Percentiles rank a stretch among this genome's conserved stretches.
Conservation (phyloP, 1,140 invertebrate genomes). For the Eueides isabella region DNA sequence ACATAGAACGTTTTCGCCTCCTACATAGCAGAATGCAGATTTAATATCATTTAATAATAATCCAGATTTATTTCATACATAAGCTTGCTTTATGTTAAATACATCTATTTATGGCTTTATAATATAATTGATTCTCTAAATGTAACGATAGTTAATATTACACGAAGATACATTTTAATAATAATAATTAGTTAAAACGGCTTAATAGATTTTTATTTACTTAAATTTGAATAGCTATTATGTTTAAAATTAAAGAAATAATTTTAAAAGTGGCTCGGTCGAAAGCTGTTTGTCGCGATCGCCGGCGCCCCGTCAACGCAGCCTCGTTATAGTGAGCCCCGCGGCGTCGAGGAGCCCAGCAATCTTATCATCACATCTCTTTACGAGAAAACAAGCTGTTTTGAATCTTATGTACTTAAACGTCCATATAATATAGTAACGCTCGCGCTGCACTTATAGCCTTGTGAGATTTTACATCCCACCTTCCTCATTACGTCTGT, state of each 20-base stretch:
- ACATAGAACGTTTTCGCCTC: background rate
- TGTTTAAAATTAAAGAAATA: slow-evolving; percentile 58
- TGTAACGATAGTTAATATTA: no score
- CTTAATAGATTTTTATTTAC: background rate
- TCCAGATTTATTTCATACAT: background rate
- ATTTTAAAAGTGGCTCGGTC: slow-evolving; percentile 61
- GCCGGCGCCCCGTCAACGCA: slow-evolving; percentile 59
- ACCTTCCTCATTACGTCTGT: slow-evolving; percentile 75
- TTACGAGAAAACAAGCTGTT: slow-evolving; percentile 43
- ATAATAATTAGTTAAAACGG: background rate
- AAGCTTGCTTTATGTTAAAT: background rate
- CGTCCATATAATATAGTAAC: slow-evolving; percentile 28
- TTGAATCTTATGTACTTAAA: slow-evolving; percentile 53
- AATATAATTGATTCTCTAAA: no score
- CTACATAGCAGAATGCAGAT: background rate
- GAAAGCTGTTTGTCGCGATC: slow-evolving; percentile 57
- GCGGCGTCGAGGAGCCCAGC: slow-evolving; percentile 52
- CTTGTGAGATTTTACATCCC: slow-evolving; percentile 55
- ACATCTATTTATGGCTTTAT: no score
- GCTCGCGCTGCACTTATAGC: slow-evolving; percentile 38
- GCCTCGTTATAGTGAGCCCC: slow-evolving; percentile 69
- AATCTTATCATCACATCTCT: slow-evolving; percentile 51
- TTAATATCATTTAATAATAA: background rate
- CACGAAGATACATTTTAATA: background rate
- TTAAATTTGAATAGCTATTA: slow-evolving; percentile 14